Conservation (phyloP, 2,113 vertebrate species). For the Aix galericulata region DNA sequence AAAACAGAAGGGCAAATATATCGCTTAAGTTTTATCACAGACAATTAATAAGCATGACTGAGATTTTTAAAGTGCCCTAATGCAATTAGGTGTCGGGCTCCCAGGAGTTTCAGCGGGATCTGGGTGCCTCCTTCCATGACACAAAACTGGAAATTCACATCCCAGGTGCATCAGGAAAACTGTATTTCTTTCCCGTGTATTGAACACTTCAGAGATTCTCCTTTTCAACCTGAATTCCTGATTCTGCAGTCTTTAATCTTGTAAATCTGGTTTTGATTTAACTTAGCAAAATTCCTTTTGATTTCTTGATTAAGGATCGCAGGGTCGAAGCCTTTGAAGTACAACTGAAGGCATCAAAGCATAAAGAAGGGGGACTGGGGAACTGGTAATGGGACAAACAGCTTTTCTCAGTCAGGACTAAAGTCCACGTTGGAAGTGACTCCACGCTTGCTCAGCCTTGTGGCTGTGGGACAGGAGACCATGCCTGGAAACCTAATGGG, state of each 20-base stretch:
- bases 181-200: neutral
- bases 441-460: neutral
- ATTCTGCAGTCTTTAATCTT: slow-evolving; percentile 33
- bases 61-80: slow-evolving; percentile 11
- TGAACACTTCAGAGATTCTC: neutral
- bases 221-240: slow-evolving; percentile 31
- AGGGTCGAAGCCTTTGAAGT: slow-evolving; percentile 44
- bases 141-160: slow-evolving; percentile 15
- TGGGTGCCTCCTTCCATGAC: neutral
- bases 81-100: slow-evolving; percentile 20
- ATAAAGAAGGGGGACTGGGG: neutral
- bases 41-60: slow-evolving; percentile 49
- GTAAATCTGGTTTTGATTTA: slow-evolving; percentile 48
- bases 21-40: slow-evolving; percentile 66
- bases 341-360: neutral
- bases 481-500: neutral
- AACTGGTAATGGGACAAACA: neutral
- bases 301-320: slow-evolving; percentile 20
- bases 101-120: slow-evolving; percentile 5
- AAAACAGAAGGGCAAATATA: slow-evolving; percentile 67
- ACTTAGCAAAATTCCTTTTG: slow-evolving; percentile 46
- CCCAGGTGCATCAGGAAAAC: neutral
- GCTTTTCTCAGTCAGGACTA: neutral
- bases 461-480: neutral
- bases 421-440: neutral